These are phyloP conservation scores for Malacosoma neustria DNA, from an alignment of 2,888 invertebrate species.

Conservation along the genomic window DNA sequence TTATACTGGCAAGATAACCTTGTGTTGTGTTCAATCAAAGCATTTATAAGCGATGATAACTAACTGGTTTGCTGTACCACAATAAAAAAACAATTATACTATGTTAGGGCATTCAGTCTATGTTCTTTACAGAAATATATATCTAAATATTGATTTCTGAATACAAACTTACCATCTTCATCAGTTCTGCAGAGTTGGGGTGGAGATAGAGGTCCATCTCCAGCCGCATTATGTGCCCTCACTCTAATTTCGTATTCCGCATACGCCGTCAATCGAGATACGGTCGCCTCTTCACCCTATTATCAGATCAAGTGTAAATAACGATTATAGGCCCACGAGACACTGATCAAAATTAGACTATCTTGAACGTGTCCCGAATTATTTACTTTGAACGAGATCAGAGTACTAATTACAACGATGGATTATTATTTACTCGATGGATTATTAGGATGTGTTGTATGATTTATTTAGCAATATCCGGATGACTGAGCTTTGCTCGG, in stretches of 20 bases:
- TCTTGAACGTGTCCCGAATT: slow-evolving; percentile 3
- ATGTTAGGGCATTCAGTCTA: too few species aligned
- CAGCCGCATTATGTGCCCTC: slow-evolving; percentile 88
- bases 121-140: too few species aligned
- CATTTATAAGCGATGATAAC: neutral
- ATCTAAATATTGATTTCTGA: too few species aligned
- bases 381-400: neutral
- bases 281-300: slow-evolving; percentile 82
- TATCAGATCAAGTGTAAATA: slow-evolving; percentile 3
- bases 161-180: slow-evolving; percentile 83
- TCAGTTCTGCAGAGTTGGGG: slow-evolving; percentile 87
- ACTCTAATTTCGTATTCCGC: slow-evolving; percentile 92
- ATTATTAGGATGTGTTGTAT: too few species aligned
- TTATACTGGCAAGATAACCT: too few species aligned
- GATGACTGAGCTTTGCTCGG: too few species aligned
- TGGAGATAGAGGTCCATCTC: slow-evolving; percentile 86
- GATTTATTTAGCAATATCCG: too few species aligned
- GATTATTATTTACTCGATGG: too few species aligned
- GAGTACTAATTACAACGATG: too few species aligned
- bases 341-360: neutral
- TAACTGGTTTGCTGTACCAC: too few species aligned
- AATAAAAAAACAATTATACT: too few species aligned
- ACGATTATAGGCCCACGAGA: neutral
- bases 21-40: too few species aligned
- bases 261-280: slow-evolving; percentile 85